Evolutionary conservation across 1,140 invertebrate genomes (phyloP).

Genomic region (Cherax destructor): DNA sequence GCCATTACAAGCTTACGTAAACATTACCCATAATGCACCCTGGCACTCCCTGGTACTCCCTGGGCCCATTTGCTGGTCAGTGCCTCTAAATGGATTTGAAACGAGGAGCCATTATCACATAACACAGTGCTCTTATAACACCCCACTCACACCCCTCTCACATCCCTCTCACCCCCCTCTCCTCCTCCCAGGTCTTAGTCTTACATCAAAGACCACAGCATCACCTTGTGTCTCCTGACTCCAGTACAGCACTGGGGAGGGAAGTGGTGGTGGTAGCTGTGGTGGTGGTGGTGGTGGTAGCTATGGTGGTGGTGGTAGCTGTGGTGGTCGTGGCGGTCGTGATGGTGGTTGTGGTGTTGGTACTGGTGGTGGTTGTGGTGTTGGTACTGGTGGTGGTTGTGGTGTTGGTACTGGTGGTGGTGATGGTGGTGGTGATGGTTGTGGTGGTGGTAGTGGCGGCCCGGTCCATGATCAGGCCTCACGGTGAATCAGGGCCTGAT

Average conservation of each 20-base stretch:
- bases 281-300: background rate
- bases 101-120: slow-evolving; percentile 52
- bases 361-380: too few species aligned
- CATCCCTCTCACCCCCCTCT: background rate
- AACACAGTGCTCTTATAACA: background rate
- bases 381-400: too few species aligned
- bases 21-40: slow-evolving; percentile 58
- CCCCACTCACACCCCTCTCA: background rate
- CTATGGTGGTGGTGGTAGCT: too few species aligned
- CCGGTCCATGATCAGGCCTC: too few species aligned
- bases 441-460: too few species aligned
- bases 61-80: slow-evolving; percentile 53
- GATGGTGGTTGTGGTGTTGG: too few species aligned
- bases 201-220: slow-evolving; percentile 16
- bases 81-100: slow-evolving; percentile 65
- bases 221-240: slow-evolving; percentile 27
- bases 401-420: too few species aligned
- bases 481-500: too few species aligned
- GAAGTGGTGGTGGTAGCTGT: background rate
- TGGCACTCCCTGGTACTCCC: slow-evolving; percentile 49
- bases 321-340: too few species aligned
- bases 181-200: background rate
- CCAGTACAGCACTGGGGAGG: background rate
- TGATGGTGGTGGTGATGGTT: too few species aligned
- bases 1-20: slow-evolving; percentile 21